A percentile compares a stretch with the other conserved stretches of the same genome.
Evolutionary conservation across 2,113 vertebrate genomes (phyloP).

Genomic region (Mystacornis crossleyi): DNA sequence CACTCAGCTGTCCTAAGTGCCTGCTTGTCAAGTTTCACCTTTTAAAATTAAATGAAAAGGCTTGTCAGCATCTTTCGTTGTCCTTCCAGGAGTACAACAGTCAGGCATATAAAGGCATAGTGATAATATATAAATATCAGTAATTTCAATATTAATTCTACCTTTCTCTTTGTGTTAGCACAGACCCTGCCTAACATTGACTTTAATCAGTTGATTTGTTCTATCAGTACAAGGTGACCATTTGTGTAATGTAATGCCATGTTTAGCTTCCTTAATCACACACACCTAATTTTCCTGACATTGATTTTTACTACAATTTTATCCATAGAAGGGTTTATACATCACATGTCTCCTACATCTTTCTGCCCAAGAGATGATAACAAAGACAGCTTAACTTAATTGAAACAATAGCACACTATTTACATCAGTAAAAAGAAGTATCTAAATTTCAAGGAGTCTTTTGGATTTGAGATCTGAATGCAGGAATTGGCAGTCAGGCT

Average conservation of each 20-base stretch:
- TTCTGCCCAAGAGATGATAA: neutral
- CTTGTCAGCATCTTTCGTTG: neutral
- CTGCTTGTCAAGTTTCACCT: neutral
- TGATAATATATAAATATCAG: neutral
- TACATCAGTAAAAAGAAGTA: neutral
- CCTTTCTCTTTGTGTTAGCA: neutral
- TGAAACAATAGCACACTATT: neutral
- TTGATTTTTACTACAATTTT: constrained; percentile 6
- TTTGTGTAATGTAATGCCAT: neutral
- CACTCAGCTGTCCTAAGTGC: neutral
- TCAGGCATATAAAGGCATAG: neutral
- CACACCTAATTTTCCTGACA: constrained; percentile 15
- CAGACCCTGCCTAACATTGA: neutral
- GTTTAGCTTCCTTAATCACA: constrained; percentile 15
- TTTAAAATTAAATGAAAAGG: neutral
- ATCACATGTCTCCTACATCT: neutral
- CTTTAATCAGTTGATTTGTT: neutral
- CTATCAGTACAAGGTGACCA: neutral
- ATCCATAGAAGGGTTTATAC: neutral
- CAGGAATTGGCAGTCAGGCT: neutral
- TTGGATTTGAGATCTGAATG: neutral
- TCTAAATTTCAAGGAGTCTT: neutral
- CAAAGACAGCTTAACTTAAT: neutral
- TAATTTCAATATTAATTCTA: constrained; percentile 21
- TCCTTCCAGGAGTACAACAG: neutral